Evolutionary conservation across 2,113 vertebrate species (phyloP), one percentile per base, ranked within the genome.

Genomic region (Callorhinus ursinus): DNA sequence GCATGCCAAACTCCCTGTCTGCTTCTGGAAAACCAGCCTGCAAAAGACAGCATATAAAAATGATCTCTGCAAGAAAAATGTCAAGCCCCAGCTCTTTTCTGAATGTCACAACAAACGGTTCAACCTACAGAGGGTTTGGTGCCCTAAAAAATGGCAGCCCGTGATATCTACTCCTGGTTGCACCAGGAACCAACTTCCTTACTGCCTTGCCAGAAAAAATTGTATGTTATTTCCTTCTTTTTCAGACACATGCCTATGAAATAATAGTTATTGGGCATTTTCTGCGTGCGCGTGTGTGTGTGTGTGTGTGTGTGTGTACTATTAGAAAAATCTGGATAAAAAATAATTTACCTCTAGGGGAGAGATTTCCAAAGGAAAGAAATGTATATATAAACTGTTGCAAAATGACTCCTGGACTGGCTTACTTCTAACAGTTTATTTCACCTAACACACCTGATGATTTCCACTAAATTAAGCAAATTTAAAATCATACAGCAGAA

Each of bases 391-490:
- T 82, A 71, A 28, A 28, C 19, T 69, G 5, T 63, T 46, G 28
- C 36, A 74, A n/a, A 92, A 81, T 49, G 88, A 88, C 42, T 69
- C 16, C 33, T 65, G 61, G 59, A 2, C 4, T 53, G 53, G 15
- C 13, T 86, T 93, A 61, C 10, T 72, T 90, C 53, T 71, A 85
- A 63, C 6, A 90, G 26, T 8, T 82, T 63, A 85, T 61, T 97
- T 77, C 59, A 39, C 39, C 46, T 65, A 86, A 53, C 55, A 24
- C 7, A 33, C 26, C 11, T 61, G n/a, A 21, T 72, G 79, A 79
- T 72, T 92, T 57, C 61, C 51, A 55, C 31, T 63, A 31, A 84
- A 88, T 90, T 90, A 96, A 95, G 42, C 61, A 90, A 79, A 74
- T 28, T 79, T 94, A 63, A 88, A 88, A 88, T 81, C 18, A 42